Evolutionary conservation across 1,140 invertebrate species (phyloP).

Genomic region (Drosophila fuyamai): DNA sequence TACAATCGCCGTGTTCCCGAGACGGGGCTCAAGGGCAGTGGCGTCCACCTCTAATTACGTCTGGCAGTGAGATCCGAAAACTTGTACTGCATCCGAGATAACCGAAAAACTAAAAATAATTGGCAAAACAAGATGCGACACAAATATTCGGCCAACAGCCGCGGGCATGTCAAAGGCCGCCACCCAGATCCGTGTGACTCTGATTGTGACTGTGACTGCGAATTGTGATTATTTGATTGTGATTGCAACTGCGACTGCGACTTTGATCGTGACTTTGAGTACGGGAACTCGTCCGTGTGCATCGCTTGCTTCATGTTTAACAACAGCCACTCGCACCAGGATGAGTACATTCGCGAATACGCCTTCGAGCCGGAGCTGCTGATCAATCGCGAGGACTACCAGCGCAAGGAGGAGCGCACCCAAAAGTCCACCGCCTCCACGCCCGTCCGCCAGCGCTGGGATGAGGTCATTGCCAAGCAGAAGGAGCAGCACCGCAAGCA

Average conservation of each 20-base stretch:
- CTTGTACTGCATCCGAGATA: constrained; percentile 28
- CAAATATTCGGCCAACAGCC: constrained; percentile 77
- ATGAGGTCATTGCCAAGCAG: constrained; percentile 75
- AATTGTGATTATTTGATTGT: constrained; percentile 16
- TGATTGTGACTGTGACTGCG: constrained; percentile 21
- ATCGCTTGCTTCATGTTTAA: constrained; percentile 79
- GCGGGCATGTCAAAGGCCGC: constrained; percentile 77
- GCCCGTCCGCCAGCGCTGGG: constrained; percentile 71
- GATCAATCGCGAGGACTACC: constrained; percentile 81
- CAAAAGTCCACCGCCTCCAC: constrained; percentile 44
- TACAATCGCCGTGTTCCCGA: constrained; percentile 59
- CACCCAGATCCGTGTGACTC: constrained; percentile 54
- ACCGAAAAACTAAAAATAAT: constrained; percentile 73
- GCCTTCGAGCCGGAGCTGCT: constrained; percentile 83
- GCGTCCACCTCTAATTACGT: constrained; percentile 65
- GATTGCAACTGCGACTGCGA: constrained; percentile 7
- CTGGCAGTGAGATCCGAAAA: constrained; percentile 56
- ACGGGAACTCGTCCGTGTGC: constrained; percentile 36
- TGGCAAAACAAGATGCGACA: constrained; percentile 80
- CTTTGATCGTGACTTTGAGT: constrained; percentile 31
- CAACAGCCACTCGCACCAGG: constrained; percentile 71
- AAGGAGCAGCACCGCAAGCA: constrained; percentile 63
- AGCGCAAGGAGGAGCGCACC: constrained; percentile 66
- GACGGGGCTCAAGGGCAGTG: constrained; percentile 66
- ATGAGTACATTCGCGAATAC: constrained; percentile 84